Percentiles rank a stretch among this genome's conserved stretches.
phyloP scores from a whole-genome alignment of 92 coral and sea anemone species.

The Palythoa grandis region DNA sequence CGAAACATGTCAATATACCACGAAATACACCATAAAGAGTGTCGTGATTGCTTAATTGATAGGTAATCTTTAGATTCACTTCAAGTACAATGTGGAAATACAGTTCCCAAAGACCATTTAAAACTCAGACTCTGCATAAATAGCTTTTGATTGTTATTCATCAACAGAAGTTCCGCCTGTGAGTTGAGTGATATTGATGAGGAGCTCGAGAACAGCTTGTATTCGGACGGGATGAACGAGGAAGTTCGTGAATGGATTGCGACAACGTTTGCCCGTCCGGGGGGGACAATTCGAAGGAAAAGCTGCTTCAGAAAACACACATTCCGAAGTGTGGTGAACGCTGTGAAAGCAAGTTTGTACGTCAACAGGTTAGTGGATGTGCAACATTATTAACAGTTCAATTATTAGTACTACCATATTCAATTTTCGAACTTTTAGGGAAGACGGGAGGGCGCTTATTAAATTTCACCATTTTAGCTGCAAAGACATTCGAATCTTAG shows the following conservation, averaged over 20 bases:
- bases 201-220: conserved; percentile 66
- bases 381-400: background rate
- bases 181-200: conserved; percentile 83
- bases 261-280: conserved; percentile 87
- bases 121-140: too few relatives aligned
- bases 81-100: too few relatives aligned
- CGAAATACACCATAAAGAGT: too few relatives aligned
- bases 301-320: conserved; percentile 85
- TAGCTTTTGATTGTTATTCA: background rate
- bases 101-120: too few relatives aligned
- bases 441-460: too few relatives aligned
- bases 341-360: conserved; percentile 95
- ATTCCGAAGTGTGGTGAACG: conserved; percentile 91
- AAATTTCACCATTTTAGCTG: too few relatives aligned
- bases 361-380: conserved; percentile 84
- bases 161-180: conserved; percentile 68
- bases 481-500: too few relatives aligned
- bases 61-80: too few relatives aligned
- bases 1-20: too few relatives aligned
- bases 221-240: conserved; percentile 74
- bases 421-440: too few relatives aligned
- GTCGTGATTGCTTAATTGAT: too few relatives aligned
- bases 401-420: too few relatives aligned
- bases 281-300: conserved; percentile 74
- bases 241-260: conserved; percentile 99